Evolutionary conservation across 2,113 vertebrate genomes (phyloP), one percentile per base, ranked within the genome.

Genomic region (Himantopus leucocephalus): DNA sequence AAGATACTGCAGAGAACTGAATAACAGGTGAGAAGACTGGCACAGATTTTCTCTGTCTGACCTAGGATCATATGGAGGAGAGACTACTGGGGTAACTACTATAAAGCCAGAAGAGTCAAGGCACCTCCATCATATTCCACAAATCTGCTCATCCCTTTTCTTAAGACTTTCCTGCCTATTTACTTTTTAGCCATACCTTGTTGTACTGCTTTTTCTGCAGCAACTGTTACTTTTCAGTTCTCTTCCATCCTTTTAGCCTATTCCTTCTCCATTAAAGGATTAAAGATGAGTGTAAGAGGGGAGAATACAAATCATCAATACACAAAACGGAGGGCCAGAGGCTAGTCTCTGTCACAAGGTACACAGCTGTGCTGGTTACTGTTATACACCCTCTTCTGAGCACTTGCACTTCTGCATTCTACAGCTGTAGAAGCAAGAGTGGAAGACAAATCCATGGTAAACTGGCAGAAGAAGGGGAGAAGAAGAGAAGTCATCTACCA

Each of bases 391-490:
- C 17, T 39, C 5, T 55, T 70, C 39, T 39, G 6, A 80, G 45
- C 8, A 47, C 14, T 26, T 68, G 12, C 14, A 53, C 5, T 73
- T 92, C 53, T 3, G 6, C 88, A 78, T 41, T 29, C 62, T 70
- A 23, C 9, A 90, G 12, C 7, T 37, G 9, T n/a, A 73, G 34
- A 52, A 81, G 18, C 9, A 72, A 52, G 8, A 60, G 30, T 18
- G 10, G n/a, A 75, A 89, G 15, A 53, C 0, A 1, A 70, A 70
- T 37, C 63, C 45, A 35, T 0, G 1, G 10, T n/a, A 83, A 76
- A 2, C 9, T 50, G 56, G 9, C 24, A 77, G 26, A 83, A 5
- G 30, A 75, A 74, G 13, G 22, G 12, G 5, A 82, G 32, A 30
- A 1, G 0, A 39, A 39, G 9, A 68, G 14, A 43, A 53, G 14